These are phyloP conservation scores for Propithecus deckenii DNA, from an alignment of 2,797 vertebrate species.

Conservation along the genomic window DNA sequence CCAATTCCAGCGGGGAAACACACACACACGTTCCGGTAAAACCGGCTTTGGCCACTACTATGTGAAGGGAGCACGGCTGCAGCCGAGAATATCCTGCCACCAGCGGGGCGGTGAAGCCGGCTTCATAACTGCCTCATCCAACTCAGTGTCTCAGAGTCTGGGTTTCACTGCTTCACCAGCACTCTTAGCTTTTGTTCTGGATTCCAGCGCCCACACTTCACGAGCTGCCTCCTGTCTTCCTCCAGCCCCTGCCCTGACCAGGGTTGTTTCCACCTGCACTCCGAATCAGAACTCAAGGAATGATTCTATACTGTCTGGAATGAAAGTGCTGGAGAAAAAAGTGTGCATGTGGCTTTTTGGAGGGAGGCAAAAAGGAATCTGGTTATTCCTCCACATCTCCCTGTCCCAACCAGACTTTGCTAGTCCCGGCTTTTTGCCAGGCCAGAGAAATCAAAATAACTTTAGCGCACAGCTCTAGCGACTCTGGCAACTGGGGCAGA, in stretches of 20 bases:
- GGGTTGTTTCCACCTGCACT: background rate
- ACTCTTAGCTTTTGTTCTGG: background rate
- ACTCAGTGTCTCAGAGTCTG: background rate
- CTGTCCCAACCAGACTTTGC: background rate
- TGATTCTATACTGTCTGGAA: background rate
- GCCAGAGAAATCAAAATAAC: background rate
- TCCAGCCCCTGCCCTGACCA: background rate
- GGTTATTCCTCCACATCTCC: background rate
- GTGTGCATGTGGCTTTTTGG: background rate
- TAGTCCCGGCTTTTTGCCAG: background rate
- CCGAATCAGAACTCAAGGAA: background rate
- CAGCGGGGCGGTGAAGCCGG: background rate
- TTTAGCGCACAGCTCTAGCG: background rate
- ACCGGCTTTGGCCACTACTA: background rate
- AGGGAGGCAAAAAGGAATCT: background rate
- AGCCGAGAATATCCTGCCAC: background rate
- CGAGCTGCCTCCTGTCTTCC: background rate
- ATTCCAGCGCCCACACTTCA: background rate
- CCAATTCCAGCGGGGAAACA: background rate
- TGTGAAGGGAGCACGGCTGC: background rate
- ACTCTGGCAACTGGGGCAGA: background rate
- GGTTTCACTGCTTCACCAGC: background rate
- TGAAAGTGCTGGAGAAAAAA: background rate
- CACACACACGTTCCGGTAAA: background rate
- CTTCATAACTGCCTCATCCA: background rate